Evolutionary conservation across 2,888 invertebrate species (phyloP), one percentile per base, ranked within the genome.

Genomic region (Macroteleia sp.): DNA sequence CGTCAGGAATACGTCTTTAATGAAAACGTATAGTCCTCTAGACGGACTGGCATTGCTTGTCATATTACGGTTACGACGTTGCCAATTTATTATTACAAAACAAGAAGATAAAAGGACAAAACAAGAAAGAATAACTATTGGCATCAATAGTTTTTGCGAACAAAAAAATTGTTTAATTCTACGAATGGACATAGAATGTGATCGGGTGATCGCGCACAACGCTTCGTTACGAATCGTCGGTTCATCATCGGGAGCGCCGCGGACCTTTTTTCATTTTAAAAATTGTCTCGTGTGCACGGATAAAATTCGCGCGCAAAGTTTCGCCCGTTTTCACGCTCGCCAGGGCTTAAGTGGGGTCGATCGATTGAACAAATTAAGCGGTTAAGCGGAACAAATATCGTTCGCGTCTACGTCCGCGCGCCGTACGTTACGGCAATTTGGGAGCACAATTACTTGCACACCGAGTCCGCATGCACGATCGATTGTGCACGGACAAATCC

Each of bases 341-440:
- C 48, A 52, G 74, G 52, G 70, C 56, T 79, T 71, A 75, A 79
- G 76, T 71, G 74, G 66, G 67, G 64, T 66, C 79, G 79, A 80
- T 81, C 82, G 82, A 81, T 81, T 70, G 78, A 80, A 82, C 82
- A 80, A 83, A 82, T 82, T 81, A 83, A 83, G 81, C 80, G 81
- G 77, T 80, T 83, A 70, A 80, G 79, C 77, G 81, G 80, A 82
- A 83, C 80, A 79, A 81, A 80, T 82, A 83, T 79, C 75, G 80
- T 79, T 78, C 71, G 74, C 75, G 73, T 76, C 59, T 67, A 76
- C 62, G 73, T 77, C 59, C 76, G 66, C 59, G 70, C 75, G 57
- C 50, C 73, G 79, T 74, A 74, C 78, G 77, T 81, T 71, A 79
- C 80, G 64, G 76, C 79, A 77, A 81, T 77, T 74, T 74, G 73